These are phyloP conservation scores for Gambelia wislizenii DNA, from an alignment of 2,797 vertebrate species.

Conservation along the genomic window DNA sequence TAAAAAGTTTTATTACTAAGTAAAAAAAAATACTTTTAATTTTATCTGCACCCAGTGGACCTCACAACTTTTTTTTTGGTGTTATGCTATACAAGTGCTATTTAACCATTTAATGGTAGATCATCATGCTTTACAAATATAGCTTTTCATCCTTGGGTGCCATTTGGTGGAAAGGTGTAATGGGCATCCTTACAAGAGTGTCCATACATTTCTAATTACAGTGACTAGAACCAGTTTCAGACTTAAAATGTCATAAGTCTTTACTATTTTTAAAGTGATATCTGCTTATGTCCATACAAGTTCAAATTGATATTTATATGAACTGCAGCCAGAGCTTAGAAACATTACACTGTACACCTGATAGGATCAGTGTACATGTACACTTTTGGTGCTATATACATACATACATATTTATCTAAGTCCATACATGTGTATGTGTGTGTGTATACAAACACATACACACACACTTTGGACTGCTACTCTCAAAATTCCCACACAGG, in stretches of 20 bases:
- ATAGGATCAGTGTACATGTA: too few species aligned
- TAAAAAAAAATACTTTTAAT: background rate
- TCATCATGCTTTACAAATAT: background rate
- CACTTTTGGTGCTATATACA: too few species aligned
- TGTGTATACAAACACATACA: too few species aligned
- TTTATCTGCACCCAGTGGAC: constrained; percentile 19
- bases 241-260: background rate
- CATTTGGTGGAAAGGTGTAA: background rate
- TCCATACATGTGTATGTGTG: too few species aligned
- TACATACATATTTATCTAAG: too few species aligned
- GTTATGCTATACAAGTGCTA: background rate
- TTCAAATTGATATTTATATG: constrained; percentile 55
- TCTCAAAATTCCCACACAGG: too few species aligned
- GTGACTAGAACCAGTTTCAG: background rate
- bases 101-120: constrained; percentile 24
- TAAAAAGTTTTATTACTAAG: background rate
- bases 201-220: background rate
- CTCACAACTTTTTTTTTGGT: constrained; percentile 9
- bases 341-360: too few species aligned
- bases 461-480: too few species aligned
- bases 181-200: too few species aligned
- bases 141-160: background rate
- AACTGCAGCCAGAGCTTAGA: background rate
- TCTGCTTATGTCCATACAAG: background rate
- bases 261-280: background rate